Evolutionary conservation across 2,888 invertebrate genomes (phyloP).

Genomic region (Lycaena phlaeas): DNA sequence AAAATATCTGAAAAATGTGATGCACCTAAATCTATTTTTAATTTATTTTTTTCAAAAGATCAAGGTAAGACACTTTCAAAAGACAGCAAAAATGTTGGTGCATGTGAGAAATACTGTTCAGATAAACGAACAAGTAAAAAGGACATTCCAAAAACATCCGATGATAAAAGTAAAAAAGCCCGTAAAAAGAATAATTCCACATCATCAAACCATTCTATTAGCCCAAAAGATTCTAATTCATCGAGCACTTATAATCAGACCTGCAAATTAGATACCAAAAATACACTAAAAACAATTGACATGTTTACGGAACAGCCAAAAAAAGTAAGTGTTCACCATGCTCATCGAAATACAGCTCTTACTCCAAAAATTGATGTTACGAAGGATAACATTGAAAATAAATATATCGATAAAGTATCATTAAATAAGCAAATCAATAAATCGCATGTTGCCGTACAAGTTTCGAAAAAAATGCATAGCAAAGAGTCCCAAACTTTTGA

Average conservation of each 20-base stretch:
- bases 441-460: constrained; percentile 34
- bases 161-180: constrained; percentile 26
- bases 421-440: constrained; percentile 23
- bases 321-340: constrained; percentile 36
- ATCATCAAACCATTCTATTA: constrained; percentile 43
- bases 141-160: constrained; percentile 35
- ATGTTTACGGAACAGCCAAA: constrained; percentile 50
- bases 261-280: constrained; percentile 39
- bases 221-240: constrained; percentile 36
- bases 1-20: constrained; percentile 36
- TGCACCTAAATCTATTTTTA: constrained; percentile 32
- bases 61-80: constrained; percentile 25
- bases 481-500: constrained; percentile 42
- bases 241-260: constrained; percentile 25
- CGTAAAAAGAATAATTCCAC: constrained; percentile 35
- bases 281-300: constrained; percentile 49
- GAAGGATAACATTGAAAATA: constrained; percentile 24
- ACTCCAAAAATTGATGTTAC: constrained; percentile 24
- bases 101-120: constrained; percentile 33
- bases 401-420: constrained; percentile 25
- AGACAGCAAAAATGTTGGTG: too few relatives aligned
- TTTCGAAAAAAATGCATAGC: constrained; percentile 28
- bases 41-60: constrained; percentile 34
- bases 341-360: constrained; percentile 46
- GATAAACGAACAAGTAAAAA: constrained; percentile 60